Conservation (phyloP, 2,113 vertebrate species). For the Phaethon lepturus region DNA sequence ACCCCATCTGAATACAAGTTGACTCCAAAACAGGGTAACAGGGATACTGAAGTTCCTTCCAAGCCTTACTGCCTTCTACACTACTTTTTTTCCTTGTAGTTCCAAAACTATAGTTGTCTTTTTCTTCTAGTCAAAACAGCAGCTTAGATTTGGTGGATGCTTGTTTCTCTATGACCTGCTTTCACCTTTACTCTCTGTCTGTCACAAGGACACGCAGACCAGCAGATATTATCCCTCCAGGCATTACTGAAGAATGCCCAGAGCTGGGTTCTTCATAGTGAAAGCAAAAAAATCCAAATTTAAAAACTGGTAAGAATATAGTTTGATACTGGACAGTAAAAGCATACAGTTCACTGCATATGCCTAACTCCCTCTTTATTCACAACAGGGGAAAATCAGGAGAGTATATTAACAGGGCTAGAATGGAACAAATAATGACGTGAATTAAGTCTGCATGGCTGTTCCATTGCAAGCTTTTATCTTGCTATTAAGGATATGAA, state of each 20-base stretch:
- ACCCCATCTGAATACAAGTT: neutral
- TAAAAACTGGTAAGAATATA: neutral
- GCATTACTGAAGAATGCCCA: neutral
- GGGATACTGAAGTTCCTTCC: neutral
- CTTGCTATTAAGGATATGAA: neutral
- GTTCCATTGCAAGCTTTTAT: neutral
- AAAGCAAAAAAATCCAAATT: neutral
- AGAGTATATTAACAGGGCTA: neutral
- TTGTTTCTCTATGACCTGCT: neutral
- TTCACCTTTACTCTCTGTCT: neutral
- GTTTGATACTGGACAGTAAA: neutral
- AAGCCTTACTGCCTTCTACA: neutral
- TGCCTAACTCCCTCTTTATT: neutral
- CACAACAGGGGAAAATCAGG: neutral
- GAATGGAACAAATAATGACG: neutral
- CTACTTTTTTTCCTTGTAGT: neutral
- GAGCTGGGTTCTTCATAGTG: neutral
- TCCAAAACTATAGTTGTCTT: neutral
- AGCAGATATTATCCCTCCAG: neutral
- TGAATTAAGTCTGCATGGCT: neutral
- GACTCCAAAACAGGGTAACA: neutral
- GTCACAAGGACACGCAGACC: neutral
- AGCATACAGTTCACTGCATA: neutral
- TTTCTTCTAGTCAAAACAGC: neutral
- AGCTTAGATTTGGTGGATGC: neutral